These are phyloP conservation scores for Poicephalus gulielmi DNA, from an alignment of 2,113 vertebrate genomes.

Conservation along the genomic window DNA sequence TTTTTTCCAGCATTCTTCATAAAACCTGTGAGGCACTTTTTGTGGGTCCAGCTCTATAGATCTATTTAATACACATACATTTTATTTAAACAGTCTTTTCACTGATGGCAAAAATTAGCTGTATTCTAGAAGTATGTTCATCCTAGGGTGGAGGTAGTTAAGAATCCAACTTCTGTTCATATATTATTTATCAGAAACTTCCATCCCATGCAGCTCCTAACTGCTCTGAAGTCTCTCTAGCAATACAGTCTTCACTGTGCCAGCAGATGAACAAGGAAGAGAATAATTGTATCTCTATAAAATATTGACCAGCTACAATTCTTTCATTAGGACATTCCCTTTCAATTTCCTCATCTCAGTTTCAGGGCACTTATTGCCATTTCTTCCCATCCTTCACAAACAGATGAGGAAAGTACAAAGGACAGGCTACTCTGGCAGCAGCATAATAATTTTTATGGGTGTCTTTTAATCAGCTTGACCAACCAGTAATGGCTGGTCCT, in stretches of 20 bases:
- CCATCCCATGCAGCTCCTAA: neutral
- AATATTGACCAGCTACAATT: neutral
- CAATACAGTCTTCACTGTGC: neutral
- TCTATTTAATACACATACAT: neutral
- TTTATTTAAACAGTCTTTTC: neutral
- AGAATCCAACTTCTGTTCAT: neutral
- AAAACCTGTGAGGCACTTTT: neutral
- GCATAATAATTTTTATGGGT: neutral
- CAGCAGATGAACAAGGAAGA: neutral
- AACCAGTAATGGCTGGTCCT: neutral
- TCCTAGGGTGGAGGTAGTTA: neutral
- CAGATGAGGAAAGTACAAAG: neutral
- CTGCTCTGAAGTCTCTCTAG: neutral
- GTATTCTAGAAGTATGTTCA: neutral
- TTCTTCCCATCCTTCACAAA: neutral
- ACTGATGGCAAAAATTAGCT: neutral
- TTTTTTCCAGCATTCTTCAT: neutral
- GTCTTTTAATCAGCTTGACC: neutral
- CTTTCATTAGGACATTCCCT: neutral
- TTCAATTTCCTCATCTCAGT: neutral
- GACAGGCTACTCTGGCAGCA: neutral
- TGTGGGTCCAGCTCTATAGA: neutral
- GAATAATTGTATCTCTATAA: neutral
- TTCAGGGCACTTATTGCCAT: neutral
- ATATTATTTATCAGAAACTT: constrained; percentile 12